Percentiles rank a stretch among this genome's conserved stretches.
Conservation (phyloP, 2,797 vertebrate genomes). For the Ctenosaura bakeri region DNA sequence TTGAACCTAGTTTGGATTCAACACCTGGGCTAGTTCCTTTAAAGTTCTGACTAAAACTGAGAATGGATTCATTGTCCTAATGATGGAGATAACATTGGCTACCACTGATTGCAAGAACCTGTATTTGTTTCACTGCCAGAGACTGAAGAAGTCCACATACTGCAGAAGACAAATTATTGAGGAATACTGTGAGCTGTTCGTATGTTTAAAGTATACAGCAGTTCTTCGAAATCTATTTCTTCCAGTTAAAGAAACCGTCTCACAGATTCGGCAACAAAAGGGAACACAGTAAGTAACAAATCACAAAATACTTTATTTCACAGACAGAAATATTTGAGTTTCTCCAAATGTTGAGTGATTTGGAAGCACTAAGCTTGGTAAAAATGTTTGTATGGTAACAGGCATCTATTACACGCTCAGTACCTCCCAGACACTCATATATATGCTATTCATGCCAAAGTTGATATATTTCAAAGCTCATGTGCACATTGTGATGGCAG, state of each 20-base stretch:
- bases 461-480: conserved; percentile 24
- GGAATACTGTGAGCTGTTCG: conserved; percentile 32
- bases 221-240: conserved; percentile 36
- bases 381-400: conserved; percentile 61
- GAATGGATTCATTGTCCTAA: too few species aligned
- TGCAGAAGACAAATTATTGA: conserved; percentile 29
- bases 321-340: conserved; percentile 57
- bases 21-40: too few species aligned
- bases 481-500: conserved; percentile 37
- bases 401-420: conserved; percentile 58
- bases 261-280: conserved; percentile 47
- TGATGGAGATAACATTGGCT: too few species aligned
- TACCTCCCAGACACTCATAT: conserved; percentile 34
- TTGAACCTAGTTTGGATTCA: too few species aligned
- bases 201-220: background rate
- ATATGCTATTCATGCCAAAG: conserved; percentile 53
- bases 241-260: conserved; percentile 35
- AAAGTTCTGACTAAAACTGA: too few species aligned
- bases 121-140: background rate
- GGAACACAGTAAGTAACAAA: conserved; percentile 54
- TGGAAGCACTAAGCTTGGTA: conserved; percentile 53
- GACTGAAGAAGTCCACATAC: conserved; percentile 17
- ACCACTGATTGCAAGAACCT: rapidly evolving
- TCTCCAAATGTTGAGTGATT: conserved; percentile 20
- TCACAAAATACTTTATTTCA: conserved; percentile 48